Evolutionary conservation across 2,888 invertebrate species (phyloP), one percentile per base, ranked within the genome.

Genomic region (Polyommatus iphigenia): DNA sequence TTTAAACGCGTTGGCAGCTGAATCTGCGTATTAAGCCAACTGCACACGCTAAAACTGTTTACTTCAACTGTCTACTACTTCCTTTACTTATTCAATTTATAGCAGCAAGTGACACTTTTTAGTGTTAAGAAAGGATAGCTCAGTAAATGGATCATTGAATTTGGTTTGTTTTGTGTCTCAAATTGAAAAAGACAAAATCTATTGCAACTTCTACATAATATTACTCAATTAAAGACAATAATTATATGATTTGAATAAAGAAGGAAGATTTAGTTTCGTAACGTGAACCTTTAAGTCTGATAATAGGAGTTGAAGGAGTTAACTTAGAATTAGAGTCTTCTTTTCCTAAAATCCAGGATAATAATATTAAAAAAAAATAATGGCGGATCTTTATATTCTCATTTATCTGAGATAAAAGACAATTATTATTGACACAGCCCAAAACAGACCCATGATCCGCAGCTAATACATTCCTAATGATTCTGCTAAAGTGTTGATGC

Each of bases 51-150:
- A 62, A 15, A 67, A 67, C 67, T 67, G 67, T 15, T 67, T 67
- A 67, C 67, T 32, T 29, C 18, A 32, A 18, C 50, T 18, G 50
- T 54, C 50, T 54, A 1, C 18, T 54, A 54, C 20, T 67, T 67
- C 67, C 67, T 67, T 67, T 15, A 5, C 29, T 67, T 29, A 67
- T 67, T 67, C 29, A 67, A 67, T 67, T 67, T 67, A 67, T 67
- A 67, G 67, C 67, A 2, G 67, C 29, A 29, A 29, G 8, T 67
- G 67, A 32, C 29, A 67, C 67, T 67, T 3, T 76, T 24, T 62
- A 76, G 20, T 4, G 41, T 18, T 20, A 4, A n/a, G 29, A 36
- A 46, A 46, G 15, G 32, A 62, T 24, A 41, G 0, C 5, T 54
- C 10, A 4, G 20, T 13, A 10, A 10, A 46, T n/a, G n/a, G 20